Percentiles rank a stretch among this genome's conserved stretches.
These are phyloP conservation scores for Microchirus variegatus DNA, from an alignment of 2,797 vertebrate species.

Conservation along the genomic window DNA sequence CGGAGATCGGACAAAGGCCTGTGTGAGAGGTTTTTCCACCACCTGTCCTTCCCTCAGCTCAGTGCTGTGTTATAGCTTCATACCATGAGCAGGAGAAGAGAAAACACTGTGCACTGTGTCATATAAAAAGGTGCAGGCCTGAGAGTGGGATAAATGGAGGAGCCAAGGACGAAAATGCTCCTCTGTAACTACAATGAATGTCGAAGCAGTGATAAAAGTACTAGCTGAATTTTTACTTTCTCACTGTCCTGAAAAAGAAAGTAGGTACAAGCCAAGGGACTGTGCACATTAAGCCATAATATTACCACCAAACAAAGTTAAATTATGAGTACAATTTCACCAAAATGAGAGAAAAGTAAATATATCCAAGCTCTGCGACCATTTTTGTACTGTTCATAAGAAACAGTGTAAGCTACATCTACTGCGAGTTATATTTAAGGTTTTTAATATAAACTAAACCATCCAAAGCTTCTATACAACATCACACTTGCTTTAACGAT, in stretches of 20 bases:
- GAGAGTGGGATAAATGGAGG: constrained; percentile 12
- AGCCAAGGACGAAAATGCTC: constrained; percentile 12
- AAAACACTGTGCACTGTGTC: not conserved
- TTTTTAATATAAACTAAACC: too few species aligned
- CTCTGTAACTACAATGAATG: constrained; percentile 4
- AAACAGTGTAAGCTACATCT: not conserved
- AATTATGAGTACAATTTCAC: not conserved
- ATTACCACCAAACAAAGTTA: not conserved
- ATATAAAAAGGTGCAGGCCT: constrained; percentile 26
- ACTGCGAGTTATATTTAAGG: not conserved
- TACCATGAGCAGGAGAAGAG: constrained; percentile 10
- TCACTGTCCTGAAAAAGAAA: constrained; percentile 15
- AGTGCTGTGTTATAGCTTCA: constrained; percentile 28
- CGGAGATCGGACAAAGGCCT: constrained; percentile 46
- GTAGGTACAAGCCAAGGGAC: not conserved
- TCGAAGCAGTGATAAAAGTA: constrained; percentile 21
- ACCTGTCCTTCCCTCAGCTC: constrained; percentile 17
- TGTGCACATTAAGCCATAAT: not conserved
- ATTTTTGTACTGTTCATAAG: not conserved
- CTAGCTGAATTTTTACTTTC: constrained; percentile 14
- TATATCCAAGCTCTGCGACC: not conserved
- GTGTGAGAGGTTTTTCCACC: constrained; percentile 36
- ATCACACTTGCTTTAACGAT: too few species aligned
- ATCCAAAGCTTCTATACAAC: too few species aligned
- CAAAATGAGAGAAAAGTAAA: not conserved